Evolutionary conservation across 2,888 invertebrate genomes (phyloP), one percentile per base, ranked within the genome.

Genomic region (Baronia brevicornis): DNA sequence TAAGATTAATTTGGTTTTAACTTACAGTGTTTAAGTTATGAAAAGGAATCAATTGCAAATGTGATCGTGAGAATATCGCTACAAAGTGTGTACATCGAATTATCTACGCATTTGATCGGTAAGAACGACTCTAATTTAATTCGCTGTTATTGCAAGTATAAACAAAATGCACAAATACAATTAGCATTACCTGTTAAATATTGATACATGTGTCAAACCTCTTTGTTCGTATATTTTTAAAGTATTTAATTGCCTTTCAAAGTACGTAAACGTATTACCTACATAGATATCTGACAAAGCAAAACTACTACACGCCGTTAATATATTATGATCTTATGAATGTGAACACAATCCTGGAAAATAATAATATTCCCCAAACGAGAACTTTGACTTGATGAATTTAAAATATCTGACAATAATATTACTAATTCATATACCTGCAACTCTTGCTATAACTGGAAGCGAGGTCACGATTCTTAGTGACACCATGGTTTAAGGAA

Each of bases 321-420:
- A n/a, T n/a, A n/a, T n/a, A n/a, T n/a, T n/a, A n/a, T n/a, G n/a
- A n/a, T n/a, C n/a, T n/a, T n/a, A n/a, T n/a, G n/a, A n/a, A n/a
- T n/a, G 33, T 39, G 23, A 37, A 26, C 26, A 39, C 19, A 19
- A 18, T 7, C 10, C 21, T 22, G 19, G 9, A 17, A 32, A 24
- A 21, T n/a, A n/a, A n/a, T n/a, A n/a, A n/a, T n/a, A n/a, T n/a
- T n/a, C n/a, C n/a, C n/a, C 80, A 79, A 78, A 75, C 78, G 49
- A 52, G 42, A 44, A 39, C 44, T 43, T 44, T 33, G 42, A 53
- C 66, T 49, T 62, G 67, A 70, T 65, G 70, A 72, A 74, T 74
- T 73, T 72, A 78, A 63, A 60, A 71, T 69, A 69, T 61, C 73
- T 66, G 82, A 82, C 82, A 82, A 84, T 84, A 84, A 80, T 72